Percentiles rank a stretch among this genome's conserved stretches.
These are phyloP conservation scores for Napeogenes sylphis DNA, from an alignment of 2,888 invertebrate genomes.

Conservation along the genomic window DNA sequence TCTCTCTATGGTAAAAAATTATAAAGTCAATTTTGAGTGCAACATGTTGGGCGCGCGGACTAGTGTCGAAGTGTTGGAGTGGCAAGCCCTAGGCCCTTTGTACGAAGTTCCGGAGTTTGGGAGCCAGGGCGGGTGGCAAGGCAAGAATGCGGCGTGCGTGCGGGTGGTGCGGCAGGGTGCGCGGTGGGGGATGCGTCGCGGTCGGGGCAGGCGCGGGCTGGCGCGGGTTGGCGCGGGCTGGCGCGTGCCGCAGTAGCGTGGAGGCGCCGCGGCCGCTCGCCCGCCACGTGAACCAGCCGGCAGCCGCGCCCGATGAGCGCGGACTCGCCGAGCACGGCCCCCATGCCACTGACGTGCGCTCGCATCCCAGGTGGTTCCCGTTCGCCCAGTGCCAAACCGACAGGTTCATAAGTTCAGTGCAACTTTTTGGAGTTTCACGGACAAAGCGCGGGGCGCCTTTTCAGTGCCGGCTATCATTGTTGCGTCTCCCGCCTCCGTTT, in stretches of 20 bases:
- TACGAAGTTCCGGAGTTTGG: slow-evolving; percentile 48
- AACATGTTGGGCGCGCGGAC: slow-evolving; percentile 25
- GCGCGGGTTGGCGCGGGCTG: slow-evolving; percentile 49
- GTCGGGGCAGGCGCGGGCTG: slow-evolving; percentile 51
- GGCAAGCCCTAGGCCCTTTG: slow-evolving; percentile 41
- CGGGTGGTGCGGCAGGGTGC: slow-evolving; percentile 51
- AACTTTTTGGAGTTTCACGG: slow-evolving; percentile 40
- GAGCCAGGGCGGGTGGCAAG: slow-evolving; percentile 50
- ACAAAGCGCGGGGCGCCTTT: slow-evolving; percentile 39
- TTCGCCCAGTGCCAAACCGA: slow-evolving; percentile 41
- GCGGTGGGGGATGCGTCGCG: slow-evolving; percentile 37
- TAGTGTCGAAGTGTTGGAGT: slow-evolving; percentile 15
- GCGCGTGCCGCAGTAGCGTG: slow-evolving; percentile 76
- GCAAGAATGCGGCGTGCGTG: slow-evolving; percentile 76
- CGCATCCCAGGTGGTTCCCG: slow-evolving; percentile 55
- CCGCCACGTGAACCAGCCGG: slow-evolving; percentile 44
- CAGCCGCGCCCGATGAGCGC: slow-evolving; percentile 48
- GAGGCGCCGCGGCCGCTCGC: slow-evolving; percentile 70
- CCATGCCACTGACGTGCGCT: slow-evolving; percentile 43
- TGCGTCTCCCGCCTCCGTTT: slow-evolving; percentile 38
- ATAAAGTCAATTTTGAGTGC: slow-evolving; percentile 12
- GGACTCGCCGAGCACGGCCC: slow-evolving; percentile 51
- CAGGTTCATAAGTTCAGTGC: slow-evolving; percentile 37
- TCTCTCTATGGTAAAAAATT: no score
- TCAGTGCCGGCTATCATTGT: slow-evolving; percentile 36